These are phyloP conservation scores for Zonotrichia leucophrys DNA, from an alignment of 2,113 vertebrate species.

Conservation along the genomic window DNA sequence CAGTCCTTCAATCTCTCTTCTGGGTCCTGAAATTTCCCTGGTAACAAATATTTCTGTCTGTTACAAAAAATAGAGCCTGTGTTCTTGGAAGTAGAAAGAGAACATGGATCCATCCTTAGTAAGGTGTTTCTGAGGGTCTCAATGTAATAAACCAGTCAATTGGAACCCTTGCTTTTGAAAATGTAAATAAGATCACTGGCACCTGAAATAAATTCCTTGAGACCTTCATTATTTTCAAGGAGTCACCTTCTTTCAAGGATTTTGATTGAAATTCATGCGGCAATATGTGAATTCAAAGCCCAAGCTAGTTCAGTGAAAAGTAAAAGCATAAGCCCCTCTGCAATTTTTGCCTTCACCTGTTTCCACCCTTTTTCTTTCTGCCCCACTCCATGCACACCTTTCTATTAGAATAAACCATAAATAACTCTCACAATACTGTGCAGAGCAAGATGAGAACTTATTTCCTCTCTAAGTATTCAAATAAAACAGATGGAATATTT, in stretches of 20 bases:
- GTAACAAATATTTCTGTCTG: conserved; percentile 3
- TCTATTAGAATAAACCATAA: background rate
- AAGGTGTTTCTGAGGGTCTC: background rate
- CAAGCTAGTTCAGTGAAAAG: background rate
- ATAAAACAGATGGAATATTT: background rate
- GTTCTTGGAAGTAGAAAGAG: background rate
- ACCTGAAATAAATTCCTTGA: conserved; percentile 13
- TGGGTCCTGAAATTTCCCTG: background rate
- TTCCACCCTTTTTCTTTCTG: background rate
- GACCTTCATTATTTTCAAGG: background rate
- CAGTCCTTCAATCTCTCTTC: background rate
- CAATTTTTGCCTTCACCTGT: background rate
- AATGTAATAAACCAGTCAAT: conserved; percentile 24
- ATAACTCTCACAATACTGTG: background rate
- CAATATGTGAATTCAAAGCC: background rate
- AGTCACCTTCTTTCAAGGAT: background rate
- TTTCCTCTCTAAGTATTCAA: background rate
- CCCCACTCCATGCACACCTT: background rate
- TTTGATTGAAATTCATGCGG: background rate
- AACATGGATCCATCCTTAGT: background rate
- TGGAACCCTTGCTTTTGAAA: conserved; percentile 15
- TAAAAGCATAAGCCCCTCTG: background rate
- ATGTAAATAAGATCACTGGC: conserved; percentile 12
- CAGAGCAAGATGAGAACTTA: background rate
- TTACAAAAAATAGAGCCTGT: background rate